Base-by-base conservation (phyloP, 2,113 vertebrate species). In the Oceanodroma tethys region DNA sequence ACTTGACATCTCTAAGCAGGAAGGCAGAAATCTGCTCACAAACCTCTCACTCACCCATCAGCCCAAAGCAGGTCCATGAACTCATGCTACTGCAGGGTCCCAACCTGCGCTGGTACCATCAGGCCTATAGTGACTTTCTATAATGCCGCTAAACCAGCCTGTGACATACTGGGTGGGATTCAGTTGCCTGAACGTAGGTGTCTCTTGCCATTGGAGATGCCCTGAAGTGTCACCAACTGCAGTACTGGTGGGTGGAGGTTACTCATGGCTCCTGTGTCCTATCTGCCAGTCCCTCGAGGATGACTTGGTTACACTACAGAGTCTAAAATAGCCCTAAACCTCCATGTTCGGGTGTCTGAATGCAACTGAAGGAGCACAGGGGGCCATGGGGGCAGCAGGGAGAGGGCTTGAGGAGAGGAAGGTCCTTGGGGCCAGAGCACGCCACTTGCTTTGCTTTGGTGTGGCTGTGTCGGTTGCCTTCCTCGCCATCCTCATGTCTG, bases 401-500 rank as follows among this genome's bases (percentile, higher is more conserved):
- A 63, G 0, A 0, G 7, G n/a, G 13, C 3, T 0, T 21, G 17
- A 42, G 26, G 60, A 27, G 20, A 38, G 6, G 21, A 79, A 68
- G 13, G 29, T 30, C 29, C 40, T 36, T 53, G 48, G 43, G 21
- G 20, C 30, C 42, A 29, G 22, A 90, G 13, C 34, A 36, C 7
- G 23, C 15, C 9, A 2, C 6, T 68, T 10, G n/a, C 20, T 76
- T 72, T 68, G 73, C 26, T 72, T 72, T 53, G 20, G 6, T 30
- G 42, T n/a, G 34, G 23, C 23, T 56, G 30, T 32, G 25, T 48
- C 15, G 36, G 38, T 59, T 18, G 3, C 9, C 20, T 63, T 19
- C 45, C 43, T 50, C 23, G 8, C 43, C 86, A 63, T 25, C 66
- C 30, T 60, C 72, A 32, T 1, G 1, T 38, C 1, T 19, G 43